These are phyloP conservation scores for Hypothenemus hampei DNA, from an alignment of 1,140 invertebrate species.

Conservation along the genomic window DNA sequence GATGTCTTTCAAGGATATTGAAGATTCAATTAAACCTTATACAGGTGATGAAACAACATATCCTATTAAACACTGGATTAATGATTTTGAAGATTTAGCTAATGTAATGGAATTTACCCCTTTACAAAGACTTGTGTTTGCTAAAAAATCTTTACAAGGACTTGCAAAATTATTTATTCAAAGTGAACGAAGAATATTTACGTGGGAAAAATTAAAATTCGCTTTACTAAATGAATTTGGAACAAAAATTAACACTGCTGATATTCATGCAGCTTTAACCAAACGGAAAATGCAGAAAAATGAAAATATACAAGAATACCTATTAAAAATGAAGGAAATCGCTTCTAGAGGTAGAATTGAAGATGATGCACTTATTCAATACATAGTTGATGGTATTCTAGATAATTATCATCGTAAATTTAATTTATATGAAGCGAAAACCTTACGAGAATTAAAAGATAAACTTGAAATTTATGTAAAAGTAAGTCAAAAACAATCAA, in stretches of 20 bases:
- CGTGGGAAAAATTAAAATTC: slow-evolving; percentile 34
- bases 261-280: slow-evolving; percentile 31
- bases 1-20: slow-evolving; percentile 26
- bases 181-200: slow-evolving; percentile 27
- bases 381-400: slow-evolving; percentile 27
- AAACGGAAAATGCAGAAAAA: slow-evolving; percentile 31
- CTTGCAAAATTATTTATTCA: slow-evolving; percentile 37
- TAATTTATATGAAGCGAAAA: slow-evolving; percentile 19
- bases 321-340: slow-evolving; percentile 40
- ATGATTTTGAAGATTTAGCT: slow-evolving; percentile 38
- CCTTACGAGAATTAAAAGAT: slow-evolving; percentile 20
- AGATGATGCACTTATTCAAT: slow-evolving; percentile 29
- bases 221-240: slow-evolving; percentile 29
- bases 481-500: no score
- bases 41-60: slow-evolving; percentile 28
- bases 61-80: slow-evolving; percentile 34
- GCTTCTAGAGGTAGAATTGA: slow-evolving; percentile 33
- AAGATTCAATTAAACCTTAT: slow-evolving; percentile 30
- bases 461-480: slow-evolving; percentile 24
- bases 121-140: slow-evolving; percentile 3
- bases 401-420: slow-evolving; percentile 17
- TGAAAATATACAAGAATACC: slow-evolving; percentile 41
- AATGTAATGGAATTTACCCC: slow-evolving; percentile 30
- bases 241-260: slow-evolving; percentile 12
- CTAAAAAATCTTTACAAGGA: slow-evolving; percentile 36